Evolutionary conservation across 2,113 vertebrate genomes (phyloP), one percentile per base, ranked within the genome.

Genomic region (Trinectes maculatus): DNA sequence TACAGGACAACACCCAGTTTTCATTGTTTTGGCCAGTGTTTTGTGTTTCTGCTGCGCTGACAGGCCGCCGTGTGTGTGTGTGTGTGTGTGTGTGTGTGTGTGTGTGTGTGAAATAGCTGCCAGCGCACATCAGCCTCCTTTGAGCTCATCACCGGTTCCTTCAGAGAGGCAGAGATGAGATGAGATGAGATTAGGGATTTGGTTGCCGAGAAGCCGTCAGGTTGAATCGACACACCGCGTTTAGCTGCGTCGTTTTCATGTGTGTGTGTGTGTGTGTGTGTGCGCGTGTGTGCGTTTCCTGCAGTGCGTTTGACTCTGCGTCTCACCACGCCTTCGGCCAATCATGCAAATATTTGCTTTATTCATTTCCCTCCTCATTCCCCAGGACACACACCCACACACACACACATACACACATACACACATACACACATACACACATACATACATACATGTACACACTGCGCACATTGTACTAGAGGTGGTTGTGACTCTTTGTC

Each of bases 181-280:
- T 63, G 77, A 79, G 81, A 83, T 83, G 74, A 87, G 84, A 87
- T 89, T 80, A 85, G 77, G 80, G 80, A 86, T 86, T 86, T 78
- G 76, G 49, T 64, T 77, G 52, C 48, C 3, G 60, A 83, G 68
- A 65, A 83, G 58, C 74, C 37, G 46, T 82, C 75, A 65, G 80
- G 83, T 81, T 77, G 79, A 80, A 82, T 85, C 25, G 48, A 73
- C 72, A 71, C 78, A 40, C 67, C 8, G 7, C 6, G 29, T 82
- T 83, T 68, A 82, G 63, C 25, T 44, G 12, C 29, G 47, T 40
- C n/a, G 29, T 49, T 28, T 56, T 5, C 31, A 11, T 48, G 33
- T 55, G 42, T 54, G n/a, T 47, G 21, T 52, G 44, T 40, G 36
- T 69, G 29, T 56, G 62, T 59, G 64, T 34, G 59, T 22, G 64